phyloP scores from a whole-genome alignment of 2,797 vertebrate genomes.

The Falco concolor region DNA sequence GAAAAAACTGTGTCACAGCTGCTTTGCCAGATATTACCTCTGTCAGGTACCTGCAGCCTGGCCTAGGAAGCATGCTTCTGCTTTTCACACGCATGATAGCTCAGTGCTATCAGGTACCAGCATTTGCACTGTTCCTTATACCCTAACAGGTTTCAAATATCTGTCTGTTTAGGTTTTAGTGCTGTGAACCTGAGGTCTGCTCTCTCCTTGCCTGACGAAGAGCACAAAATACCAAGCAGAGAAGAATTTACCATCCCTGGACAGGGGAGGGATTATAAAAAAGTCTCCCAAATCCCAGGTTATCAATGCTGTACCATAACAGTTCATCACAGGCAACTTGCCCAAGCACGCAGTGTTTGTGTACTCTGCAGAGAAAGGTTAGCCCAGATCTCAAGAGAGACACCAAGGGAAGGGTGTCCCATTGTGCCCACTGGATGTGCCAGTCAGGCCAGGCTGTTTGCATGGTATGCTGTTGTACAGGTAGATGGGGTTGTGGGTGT shows the following conservation, averaged over 20 bases:
- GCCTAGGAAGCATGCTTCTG: neutral
- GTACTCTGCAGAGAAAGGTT: neutral
- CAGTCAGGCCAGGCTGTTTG: neutral
- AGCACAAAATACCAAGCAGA: neutral
- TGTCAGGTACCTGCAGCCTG: neutral
- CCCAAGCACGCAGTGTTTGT: neutral
- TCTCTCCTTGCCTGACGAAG: neutral
- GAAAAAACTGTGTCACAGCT: neutral
- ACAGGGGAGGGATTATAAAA: neutral
- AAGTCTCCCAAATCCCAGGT: neutral
- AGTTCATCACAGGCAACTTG: neutral
- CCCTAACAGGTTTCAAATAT: neutral
- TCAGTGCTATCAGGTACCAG: neutral
- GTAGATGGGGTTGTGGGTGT: rapidly evolving
- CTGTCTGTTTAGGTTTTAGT: neutral
- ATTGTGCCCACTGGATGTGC: neutral
- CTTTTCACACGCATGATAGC: neutral
- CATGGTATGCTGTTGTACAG: rapidly evolving
- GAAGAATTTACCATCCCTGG: neutral
- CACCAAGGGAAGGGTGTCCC: neutral
- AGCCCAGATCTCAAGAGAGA: neutral
- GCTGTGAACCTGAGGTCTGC: neutral
- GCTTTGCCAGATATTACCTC: neutral
- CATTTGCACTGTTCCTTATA: neutral
- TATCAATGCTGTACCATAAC: neutral